Evolutionary conservation across 2,113 vertebrate species (phyloP), one percentile per base, ranked within the genome.

Genomic region (Rattus rattus): DNA sequence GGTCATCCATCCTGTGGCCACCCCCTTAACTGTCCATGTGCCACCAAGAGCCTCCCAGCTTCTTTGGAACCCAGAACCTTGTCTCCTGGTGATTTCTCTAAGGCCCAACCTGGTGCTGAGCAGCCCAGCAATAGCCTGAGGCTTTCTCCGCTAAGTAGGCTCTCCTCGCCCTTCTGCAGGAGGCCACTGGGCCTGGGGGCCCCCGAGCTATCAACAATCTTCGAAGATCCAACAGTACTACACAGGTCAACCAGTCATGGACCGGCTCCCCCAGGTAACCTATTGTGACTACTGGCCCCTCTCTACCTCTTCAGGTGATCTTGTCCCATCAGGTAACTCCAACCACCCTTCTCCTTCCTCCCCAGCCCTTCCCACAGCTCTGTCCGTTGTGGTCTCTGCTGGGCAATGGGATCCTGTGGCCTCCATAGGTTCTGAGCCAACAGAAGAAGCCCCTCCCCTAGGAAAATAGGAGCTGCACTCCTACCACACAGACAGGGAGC

Each of bases 161-260:
- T 1, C 16, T 33, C 52, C 65, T 69, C 49, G 63, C 52, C 36
- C 56, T 87, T 70, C 33, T 0, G 0, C 96, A 99, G 99, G 98
- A 99, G 0, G 99, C 99, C 54, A 77, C 90, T 0, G 97, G 98
- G 26, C 88, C 98, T 0, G 98, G 98, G 0, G 97, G 98, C 54
- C 98, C 99, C 52, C 98, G 99, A 91, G 99, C 99, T 9, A 99
- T 99, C 98, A 99, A 99, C 98, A 99, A 99, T 98, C 98, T 99
- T 9, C 98, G 99, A 30, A 98, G 99, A 24, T 99, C 99, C 86
- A 99, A 98, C 98, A 99, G 99, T 97, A 99, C 99, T 97, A 99
- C 99, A 0, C 99, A 99, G 94, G 99, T 99, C 54, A 99, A 98
- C 98, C 99, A 99, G 98, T 98, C 97, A 76, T 98, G 95, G 97